These are phyloP conservation scores for Sclerodermus sp. DNA, from an alignment of 2,888 invertebrate species.

Conservation along the genomic window DNA sequence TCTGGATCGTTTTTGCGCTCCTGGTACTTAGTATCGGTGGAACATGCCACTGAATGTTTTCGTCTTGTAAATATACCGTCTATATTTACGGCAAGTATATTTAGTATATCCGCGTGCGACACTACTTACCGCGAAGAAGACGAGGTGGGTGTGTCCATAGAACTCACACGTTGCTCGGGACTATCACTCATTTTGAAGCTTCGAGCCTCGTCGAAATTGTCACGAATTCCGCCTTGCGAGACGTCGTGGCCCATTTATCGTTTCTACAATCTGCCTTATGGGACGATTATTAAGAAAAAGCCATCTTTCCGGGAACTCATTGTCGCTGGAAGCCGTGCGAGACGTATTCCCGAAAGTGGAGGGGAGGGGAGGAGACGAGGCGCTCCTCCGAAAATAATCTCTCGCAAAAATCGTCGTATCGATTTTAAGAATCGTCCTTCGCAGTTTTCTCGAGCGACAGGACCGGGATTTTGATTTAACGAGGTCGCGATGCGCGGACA, in stretches of 20 bases:
- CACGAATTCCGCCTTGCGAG: slow-evolving; percentile 23
- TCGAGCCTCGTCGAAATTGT: slow-evolving; percentile 28
- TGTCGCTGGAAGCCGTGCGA: too few species aligned
- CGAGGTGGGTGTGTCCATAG: slow-evolving; percentile 52
- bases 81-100: slow-evolving; percentile 53
- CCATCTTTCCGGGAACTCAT: too few species aligned
- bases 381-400: too few species aligned
- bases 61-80: slow-evolving; percentile 54
- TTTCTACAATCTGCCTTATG: too few species aligned
- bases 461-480: too few species aligned
- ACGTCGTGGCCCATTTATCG: slow-evolving; percentile 1
- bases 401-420: too few species aligned
- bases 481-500: too few species aligned
- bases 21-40: slow-evolving; percentile 17
- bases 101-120: slow-evolving; percentile 48
- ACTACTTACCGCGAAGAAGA: slow-evolving; percentile 44
- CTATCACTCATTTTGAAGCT: slow-evolving; percentile 54
- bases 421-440: too few species aligned
- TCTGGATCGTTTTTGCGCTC: slow-evolving; percentile 13
- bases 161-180: slow-evolving; percentile 38
- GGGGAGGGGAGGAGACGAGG: too few species aligned
- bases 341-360: too few species aligned
- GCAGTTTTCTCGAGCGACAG: too few species aligned
- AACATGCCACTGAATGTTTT: slow-evolving; percentile 40
- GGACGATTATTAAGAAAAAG: too few species aligned